phyloP scores from a whole-genome alignment of 2,113 vertebrate genomes.

The Thalassoma bifasciatum region DNA sequence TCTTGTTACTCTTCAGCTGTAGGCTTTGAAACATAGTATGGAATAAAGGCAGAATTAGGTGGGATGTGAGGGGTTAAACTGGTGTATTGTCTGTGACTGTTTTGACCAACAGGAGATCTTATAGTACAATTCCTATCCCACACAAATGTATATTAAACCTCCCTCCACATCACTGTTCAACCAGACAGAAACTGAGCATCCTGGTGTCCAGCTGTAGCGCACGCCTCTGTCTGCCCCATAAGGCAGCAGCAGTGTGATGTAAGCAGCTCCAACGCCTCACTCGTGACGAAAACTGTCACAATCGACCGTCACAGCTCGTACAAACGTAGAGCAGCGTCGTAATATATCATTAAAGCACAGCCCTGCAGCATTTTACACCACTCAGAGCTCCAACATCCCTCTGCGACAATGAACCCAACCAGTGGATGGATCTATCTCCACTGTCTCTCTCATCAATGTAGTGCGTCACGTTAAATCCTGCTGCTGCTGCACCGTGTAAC shows the following conservation, averaged over 20 bases:
- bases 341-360: slow-evolving; percentile 1
- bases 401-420: slow-evolving; percentile 33
- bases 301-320: slow-evolving; percentile 2
- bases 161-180: neutral
- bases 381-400: neutral
- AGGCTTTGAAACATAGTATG: too few relatives aligned
- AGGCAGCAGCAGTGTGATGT: slow-evolving; percentile 32
- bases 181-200: slow-evolving; percentile 15
- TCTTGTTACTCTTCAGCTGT: too few relatives aligned
- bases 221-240: slow-evolving; percentile 15
- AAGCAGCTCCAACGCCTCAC: slow-evolving; percentile 15
- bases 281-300: slow-evolving; percentile 31
- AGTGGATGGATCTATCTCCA: slow-evolving; percentile 6
- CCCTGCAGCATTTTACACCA: slow-evolving; percentile 3
- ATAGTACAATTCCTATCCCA: neutral
- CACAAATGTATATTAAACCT: neutral
- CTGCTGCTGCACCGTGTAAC: slow-evolving; percentile 7
- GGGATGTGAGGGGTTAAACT: too few relatives aligned
- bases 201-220: slow-evolving; percentile 16
- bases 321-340: neutral
- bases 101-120: slow-evolving; percentile 16
- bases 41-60: too few relatives aligned
- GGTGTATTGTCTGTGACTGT: neutral
- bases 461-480: slow-evolving; percentile 54
- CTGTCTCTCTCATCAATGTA: slow-evolving; percentile 11